Conservation (phyloP, 2,797 vertebrate species). For the Taeniopygia guttata region DNA sequence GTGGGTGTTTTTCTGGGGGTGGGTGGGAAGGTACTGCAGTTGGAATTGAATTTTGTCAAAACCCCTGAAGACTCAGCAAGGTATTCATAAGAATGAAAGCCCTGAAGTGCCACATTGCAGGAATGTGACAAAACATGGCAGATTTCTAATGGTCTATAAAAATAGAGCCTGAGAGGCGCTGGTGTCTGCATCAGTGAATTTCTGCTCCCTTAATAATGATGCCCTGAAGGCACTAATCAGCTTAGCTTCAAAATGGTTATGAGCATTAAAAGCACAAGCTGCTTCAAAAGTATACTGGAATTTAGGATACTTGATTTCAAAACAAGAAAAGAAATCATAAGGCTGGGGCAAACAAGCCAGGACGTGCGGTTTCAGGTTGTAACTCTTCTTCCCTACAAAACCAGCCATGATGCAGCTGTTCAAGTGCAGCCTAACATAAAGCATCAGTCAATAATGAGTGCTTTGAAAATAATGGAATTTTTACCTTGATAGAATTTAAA, state of each 20-base stretch:
- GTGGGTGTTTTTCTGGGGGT: neutral
- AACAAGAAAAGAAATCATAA: neutral
- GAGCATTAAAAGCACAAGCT: constrained; percentile 2
- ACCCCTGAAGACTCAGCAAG: neutral
- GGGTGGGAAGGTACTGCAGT: fast-evolving
- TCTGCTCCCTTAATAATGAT: neutral
- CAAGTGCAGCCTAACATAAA: neutral
- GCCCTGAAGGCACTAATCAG: neutral
- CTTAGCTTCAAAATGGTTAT: neutral
- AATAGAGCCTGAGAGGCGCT: neutral
- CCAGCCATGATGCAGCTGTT: neutral
- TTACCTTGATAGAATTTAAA: neutral
- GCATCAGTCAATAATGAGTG: neutral
- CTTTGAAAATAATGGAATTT: neutral
- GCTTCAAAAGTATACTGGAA: neutral
- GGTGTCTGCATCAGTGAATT: neutral
- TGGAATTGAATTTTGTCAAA: neutral
- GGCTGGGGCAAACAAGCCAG: neutral
- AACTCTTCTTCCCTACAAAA: neutral
- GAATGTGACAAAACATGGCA: neutral
- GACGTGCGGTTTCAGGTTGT: neutral
- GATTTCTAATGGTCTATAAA: neutral
- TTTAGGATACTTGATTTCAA: neutral
- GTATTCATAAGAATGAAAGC: neutral
- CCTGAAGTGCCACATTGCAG: neutral